Evolutionary conservation across 2,113 vertebrate species (phyloP).

Genomic region (Aegithalos caudatus): DNA sequence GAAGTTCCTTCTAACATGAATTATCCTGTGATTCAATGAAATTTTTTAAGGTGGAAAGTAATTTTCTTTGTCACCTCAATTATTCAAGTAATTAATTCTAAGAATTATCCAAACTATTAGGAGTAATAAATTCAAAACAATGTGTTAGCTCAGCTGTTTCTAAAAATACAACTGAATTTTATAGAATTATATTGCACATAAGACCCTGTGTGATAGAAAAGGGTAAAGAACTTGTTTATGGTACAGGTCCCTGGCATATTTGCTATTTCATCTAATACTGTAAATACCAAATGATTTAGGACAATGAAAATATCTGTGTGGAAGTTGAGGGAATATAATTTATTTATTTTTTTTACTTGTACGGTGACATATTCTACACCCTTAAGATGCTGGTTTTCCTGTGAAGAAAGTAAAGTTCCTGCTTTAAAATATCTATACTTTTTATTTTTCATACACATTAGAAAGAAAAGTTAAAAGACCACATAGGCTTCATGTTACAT

Average conservation of each 20-base stretch:
- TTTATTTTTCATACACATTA: neutral
- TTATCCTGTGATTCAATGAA: neutral
- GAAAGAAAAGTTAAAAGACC: neutral
- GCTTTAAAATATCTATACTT: neutral
- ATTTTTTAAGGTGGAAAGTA: neutral
- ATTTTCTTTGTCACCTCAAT: neutral
- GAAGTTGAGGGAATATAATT: neutral
- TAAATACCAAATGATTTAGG: accelerated
- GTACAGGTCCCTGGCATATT: neutral
- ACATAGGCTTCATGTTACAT: neutral
- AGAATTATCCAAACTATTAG: neutral
- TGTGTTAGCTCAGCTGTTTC: neutral
- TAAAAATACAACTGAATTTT: neutral
- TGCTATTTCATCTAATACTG: neutral
- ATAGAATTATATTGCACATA: neutral
- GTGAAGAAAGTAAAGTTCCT: neutral
- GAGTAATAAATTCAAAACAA: neutral
- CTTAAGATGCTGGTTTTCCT: neutral
- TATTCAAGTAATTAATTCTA: neutral
- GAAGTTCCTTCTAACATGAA: neutral
- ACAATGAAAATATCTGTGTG: neutral
- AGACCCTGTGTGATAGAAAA: neutral
- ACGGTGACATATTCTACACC: neutral
- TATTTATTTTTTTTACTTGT: neutral
- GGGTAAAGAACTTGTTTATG: neutral